These are phyloP conservation scores for Eudorcas thomsonii DNA, from an alignment of 2,113 vertebrate species.

Conservation along the genomic window DNA sequence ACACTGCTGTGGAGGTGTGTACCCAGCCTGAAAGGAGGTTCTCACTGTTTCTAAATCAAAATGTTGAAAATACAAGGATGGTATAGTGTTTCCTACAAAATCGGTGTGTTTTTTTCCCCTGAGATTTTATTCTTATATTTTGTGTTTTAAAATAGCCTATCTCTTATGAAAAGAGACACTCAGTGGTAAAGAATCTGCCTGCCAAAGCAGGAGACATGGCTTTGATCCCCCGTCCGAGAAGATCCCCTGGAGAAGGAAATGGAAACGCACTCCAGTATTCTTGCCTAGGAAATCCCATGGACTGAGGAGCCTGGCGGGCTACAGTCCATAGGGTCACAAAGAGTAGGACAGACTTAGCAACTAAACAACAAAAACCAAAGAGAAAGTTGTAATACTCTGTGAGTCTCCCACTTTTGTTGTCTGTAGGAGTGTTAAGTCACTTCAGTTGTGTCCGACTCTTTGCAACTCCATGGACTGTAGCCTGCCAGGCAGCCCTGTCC, in stretches of 20 bases:
- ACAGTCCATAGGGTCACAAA: background rate
- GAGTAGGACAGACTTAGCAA: background rate
- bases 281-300: background rate
- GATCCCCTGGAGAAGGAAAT: background rate
- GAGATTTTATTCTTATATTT: background rate
- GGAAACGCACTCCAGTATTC: background rate
- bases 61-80: background rate
- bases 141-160: background rate
- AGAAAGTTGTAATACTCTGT: background rate
- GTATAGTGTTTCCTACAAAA: background rate
- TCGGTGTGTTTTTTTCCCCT: rapidly evolving
- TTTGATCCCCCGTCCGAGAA: rapidly evolving
- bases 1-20: background rate
- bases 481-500: background rate
- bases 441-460: background rate
- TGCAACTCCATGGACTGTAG: background rate
- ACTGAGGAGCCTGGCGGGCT: background rate
- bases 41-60: background rate
- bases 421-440: background rate
- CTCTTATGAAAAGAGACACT: background rate
- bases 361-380: background rate
- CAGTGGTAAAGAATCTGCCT: background rate
- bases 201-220: background rate
- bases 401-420: background rate
- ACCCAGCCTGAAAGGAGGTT: background rate